Evolutionary conservation across 2,113 vertebrate genomes (phyloP), one percentile per base, ranked within the genome.

Genomic region (Podarcis muralis): DNA sequence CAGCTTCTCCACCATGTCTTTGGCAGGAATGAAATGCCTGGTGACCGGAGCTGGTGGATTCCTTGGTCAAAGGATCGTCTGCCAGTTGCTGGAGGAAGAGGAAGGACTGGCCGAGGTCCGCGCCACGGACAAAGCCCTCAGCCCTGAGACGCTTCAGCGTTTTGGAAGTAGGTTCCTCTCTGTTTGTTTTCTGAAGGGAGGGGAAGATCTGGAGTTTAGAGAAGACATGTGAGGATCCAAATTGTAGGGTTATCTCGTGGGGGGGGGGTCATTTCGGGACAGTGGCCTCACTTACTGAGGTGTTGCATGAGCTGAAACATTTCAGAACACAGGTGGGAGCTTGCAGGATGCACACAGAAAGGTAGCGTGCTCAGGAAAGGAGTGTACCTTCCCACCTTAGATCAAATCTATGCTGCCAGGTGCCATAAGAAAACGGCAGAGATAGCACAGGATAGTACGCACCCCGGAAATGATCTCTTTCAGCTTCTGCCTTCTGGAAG

Each of bases 31-130:
- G 18, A 97, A 96, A 81, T 99, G 98, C 74, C 96, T 99, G 87
- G 97, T 99, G 95, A 99, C 98, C 0, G 99, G 98, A 81, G 98
- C 98, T 7, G 95, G 97, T 71, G 98, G 98, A 1, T 98, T 99
- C 90, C 96, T 99, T 85, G 98, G 99, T 5, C 95, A 94, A 91
- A 97, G 95, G 87, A 97, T 98, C 25, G 76, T 98, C 83, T 6
- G 3, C 66, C 89, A 98, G 90, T 92, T 99, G 92, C 88, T 98
- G 90, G 96, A 98, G 62, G 97, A 98, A 25, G 97, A 98, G 90
- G 95, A 98, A 83, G 94, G 95, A 0, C 90, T 97, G 77, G 94
- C 96, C 2, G 98, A 99, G 96, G 88, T 99, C 32, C 96, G 98
- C 2, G 92, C 97, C 86, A 92, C 99, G 87, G 98, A 99, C 96